Base-by-base conservation (phyloP, 2,888 invertebrate species). In the Lasioglossum villosulum region DNA sequence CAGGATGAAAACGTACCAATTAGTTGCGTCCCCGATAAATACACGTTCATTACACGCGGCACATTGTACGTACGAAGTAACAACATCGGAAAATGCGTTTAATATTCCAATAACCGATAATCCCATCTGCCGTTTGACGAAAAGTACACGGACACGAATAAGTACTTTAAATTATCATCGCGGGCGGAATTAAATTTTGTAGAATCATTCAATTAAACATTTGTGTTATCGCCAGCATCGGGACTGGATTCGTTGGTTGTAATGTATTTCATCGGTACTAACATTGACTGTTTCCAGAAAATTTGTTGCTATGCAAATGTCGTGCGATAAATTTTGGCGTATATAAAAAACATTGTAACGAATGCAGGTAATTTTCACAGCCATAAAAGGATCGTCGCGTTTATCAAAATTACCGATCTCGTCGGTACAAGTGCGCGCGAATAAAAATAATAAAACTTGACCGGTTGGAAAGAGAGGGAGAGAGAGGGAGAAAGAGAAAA, bases 1-100 rank as follows among this genome's bases (percentile, higher is more conserved):
- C 30, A 45, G 12, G n/a, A 66, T 30, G 66, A 16, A 76, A 76
- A 68, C 48, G 76, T 45, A 76, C n/a, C 76, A 30, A 45, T 75
- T 75, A 66, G 63, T 59, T 42, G 42, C 23, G 12, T 42, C 5
- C 19, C 6, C 56, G 39, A 39, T 42, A 59, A 52, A 59, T 59
- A 59, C 75, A 30, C 42, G n/a, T 42, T 59, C 39, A 42, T 27
- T 59, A 75, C 59, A 27, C 19, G 19, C 16, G 59, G 30, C 52
- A 63, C 59, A 30, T 39, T 59, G 19, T 72, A 72, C 30, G 42
- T 66, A 52, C 27, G 8, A 19, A 72, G 45, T 45, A 63, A 37
- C 59, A 52, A 75, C 27, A 75, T 10, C 59, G 42, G 59, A 30
- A 42, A 75, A 42, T 42, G 12, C 2, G 42, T 75, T 30, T 42